These are phyloP conservation scores for Drosophila meridionalis DNA, from an alignment of 2,888 invertebrate genomes.

Conservation along the genomic window DNA sequence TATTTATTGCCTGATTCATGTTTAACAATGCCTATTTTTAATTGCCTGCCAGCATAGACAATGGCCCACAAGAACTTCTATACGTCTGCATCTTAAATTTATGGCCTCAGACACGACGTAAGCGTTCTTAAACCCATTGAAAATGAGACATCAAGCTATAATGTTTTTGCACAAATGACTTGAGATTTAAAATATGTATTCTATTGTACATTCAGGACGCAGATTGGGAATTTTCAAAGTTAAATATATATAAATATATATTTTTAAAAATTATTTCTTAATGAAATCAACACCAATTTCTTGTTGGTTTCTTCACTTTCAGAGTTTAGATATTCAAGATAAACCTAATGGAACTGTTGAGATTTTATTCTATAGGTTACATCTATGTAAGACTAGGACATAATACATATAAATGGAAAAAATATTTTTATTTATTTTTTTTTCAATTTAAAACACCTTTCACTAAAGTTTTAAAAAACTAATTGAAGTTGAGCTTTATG, in stretches of 20 bases:
- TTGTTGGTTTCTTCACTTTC: not conserved
- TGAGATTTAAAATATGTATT: not conserved
- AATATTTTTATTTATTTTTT: no score
- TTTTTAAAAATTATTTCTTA: not conserved
- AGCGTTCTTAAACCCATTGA: not conserved
- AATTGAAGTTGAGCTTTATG: not conserved
- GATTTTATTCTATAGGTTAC: no score
- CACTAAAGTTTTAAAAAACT: no score
- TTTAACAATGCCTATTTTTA: slow-evolving; percentile 2
- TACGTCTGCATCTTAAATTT: slow-evolving; percentile 38
- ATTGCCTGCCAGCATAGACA: slow-evolving; percentile 24
- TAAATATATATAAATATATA: not conserved
- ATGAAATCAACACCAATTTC: not conserved
- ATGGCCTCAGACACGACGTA: slow-evolving; percentile 38
- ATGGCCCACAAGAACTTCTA: slow-evolving; percentile 31
- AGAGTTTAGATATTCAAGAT: not conserved
- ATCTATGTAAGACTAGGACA: no score
- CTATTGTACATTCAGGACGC: not conserved
- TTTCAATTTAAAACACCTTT: no score
- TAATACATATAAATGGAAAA: no score
- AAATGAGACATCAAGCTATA: not conserved
- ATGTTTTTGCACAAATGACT: not conserved
- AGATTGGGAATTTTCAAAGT: not conserved
- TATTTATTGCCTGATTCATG: slow-evolving; percentile 1
- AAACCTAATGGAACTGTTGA: not conserved